These are phyloP conservation scores for Trematocara stigmaticum DNA, from an alignment of 2,113 vertebrate species.

Conservation along the genomic window DNA sequence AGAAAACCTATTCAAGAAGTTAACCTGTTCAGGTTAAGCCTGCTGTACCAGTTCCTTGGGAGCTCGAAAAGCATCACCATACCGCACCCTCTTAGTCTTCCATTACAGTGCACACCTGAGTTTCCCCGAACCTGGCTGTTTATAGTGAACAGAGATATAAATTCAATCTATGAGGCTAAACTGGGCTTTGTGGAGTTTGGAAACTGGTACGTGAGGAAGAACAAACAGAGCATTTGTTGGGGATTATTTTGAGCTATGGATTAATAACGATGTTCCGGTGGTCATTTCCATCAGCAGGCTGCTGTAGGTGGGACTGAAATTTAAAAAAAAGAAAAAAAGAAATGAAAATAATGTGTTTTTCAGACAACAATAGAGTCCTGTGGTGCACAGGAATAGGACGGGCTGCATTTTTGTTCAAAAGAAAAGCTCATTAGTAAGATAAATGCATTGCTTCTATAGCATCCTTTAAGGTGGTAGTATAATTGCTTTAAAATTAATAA, in stretches of 20 bases:
- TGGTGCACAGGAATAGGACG: not conserved
- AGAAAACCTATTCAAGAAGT: not conserved
- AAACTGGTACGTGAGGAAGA: not conserved
- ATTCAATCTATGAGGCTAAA: not conserved
- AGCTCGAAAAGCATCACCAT: not conserved
- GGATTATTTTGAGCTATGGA: not conserved
- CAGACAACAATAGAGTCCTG: not conserved
- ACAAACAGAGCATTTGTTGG: not conserved
- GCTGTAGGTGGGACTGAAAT: not conserved
- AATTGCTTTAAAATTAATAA: not conserved
- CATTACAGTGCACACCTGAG: not conserved
- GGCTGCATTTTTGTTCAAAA: not conserved
- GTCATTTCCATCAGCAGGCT: not conserved
- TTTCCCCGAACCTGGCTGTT: not conserved
- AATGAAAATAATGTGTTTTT: not conserved
- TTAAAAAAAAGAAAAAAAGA: not conserved
- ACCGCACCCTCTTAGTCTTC: not conserved
- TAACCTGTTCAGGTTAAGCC: not conserved
- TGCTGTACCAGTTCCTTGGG: not conserved
- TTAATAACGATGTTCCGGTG: not conserved
- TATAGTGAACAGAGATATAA: not conserved
- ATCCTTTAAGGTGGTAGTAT: not conserved
- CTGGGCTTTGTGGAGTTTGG: not conserved
- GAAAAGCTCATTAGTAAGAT: not conserved
- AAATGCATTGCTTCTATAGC: not conserved